Conservation (phyloP, 2,797 vertebrate species). For the Scyliorhinus canicula region DNA sequence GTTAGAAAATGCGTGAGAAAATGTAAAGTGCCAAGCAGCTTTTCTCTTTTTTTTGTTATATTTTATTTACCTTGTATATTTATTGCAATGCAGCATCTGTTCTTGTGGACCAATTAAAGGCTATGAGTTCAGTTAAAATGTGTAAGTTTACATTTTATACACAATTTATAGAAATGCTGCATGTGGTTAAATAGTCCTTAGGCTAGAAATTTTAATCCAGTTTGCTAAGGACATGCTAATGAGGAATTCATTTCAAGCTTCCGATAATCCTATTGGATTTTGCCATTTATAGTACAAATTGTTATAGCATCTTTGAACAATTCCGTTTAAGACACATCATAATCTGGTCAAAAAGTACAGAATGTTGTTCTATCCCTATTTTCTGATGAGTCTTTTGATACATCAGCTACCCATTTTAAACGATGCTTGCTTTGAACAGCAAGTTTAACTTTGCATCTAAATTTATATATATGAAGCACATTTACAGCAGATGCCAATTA, state of each 20-base stretch:
- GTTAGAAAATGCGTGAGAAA: background rate
- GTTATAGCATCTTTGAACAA: background rate
- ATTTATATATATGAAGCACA: background rate
- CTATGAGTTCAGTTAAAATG: background rate
- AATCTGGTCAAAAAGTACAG: background rate
- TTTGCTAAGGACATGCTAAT: slow-evolving; percentile 18
- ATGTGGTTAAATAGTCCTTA: background rate
- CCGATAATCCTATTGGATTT: background rate
- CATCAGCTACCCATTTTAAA: background rate
- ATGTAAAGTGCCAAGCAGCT: background rate
- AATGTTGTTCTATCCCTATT: background rate
- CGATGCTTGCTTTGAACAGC: background rate
- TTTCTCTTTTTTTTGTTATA: background rate
- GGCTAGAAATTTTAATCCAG: slow-evolving; percentile 25
- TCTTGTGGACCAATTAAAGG: background rate
- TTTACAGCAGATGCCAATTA: background rate
- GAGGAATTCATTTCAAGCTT: slow-evolving; percentile 24
- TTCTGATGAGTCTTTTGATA: background rate
- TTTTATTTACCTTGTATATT: background rate
- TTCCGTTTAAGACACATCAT: background rate
- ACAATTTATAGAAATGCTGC: background rate
- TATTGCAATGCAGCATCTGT: background rate
- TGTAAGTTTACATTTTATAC: background rate
- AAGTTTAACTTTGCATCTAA: slow-evolving; percentile 2
- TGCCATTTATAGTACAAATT: slow-evolving; percentile 9